Conservation (phyloP, 1,140 invertebrate genomes). For the Anastrepha obliqua region DNA sequence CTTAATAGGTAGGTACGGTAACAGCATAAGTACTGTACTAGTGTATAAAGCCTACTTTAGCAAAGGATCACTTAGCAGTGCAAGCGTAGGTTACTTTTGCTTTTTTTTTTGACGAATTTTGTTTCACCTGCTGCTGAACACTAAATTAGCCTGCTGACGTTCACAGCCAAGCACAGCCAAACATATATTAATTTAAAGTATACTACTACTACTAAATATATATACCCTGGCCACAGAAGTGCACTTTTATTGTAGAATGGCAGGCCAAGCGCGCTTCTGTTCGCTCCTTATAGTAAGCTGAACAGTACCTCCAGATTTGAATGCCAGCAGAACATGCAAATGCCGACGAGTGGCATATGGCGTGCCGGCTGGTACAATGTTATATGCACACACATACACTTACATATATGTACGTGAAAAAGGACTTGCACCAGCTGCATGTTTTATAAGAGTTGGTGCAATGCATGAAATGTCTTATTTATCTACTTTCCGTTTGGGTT, state of each 20-base stretch:
- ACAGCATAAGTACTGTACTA: no score
- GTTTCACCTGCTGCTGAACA: background rate
- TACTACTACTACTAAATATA: background rate
- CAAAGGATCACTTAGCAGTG: background rate
- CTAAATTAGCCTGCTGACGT: constrained; percentile 16
- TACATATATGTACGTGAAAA: background rate
- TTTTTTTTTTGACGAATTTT: background rate
- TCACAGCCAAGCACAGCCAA: background rate
- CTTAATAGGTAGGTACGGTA: no score
- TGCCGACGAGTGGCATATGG: background rate
- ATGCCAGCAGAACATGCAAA: constrained; percentile 18
- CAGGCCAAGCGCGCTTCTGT: background rate
- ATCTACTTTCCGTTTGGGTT: background rate
- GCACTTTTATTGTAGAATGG: constrained; percentile 18
- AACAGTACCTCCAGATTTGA: background rate
- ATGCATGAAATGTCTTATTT: constrained; percentile 21
- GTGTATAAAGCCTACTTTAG: no score
- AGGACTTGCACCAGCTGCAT: background rate
- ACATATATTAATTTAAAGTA: background rate
- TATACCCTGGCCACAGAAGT: background rate
- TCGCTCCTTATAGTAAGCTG: constrained; percentile 7
- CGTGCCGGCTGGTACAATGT: background rate
- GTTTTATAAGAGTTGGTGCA: background rate
- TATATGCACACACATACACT: background rate
- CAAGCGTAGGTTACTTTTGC: background rate